Conservation (phyloP, 2,113 vertebrate genomes). For the Catharus minimus region DNA sequence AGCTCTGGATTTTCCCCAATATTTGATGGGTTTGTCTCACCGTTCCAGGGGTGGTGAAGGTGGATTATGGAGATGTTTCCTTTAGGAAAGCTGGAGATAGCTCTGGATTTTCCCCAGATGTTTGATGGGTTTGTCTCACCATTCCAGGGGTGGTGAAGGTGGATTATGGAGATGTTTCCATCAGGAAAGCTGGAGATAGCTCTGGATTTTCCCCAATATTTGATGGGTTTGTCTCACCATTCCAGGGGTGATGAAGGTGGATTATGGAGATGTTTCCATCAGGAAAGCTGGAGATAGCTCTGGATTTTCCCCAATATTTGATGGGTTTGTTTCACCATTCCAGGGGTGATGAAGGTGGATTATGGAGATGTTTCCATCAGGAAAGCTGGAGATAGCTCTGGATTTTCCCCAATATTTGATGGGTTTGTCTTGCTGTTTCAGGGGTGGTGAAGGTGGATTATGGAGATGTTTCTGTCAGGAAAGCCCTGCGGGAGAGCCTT, state of each 20-base stretch:
- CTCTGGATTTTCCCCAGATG: too few relatives aligned
- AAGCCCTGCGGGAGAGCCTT: conserved; percentile 85
- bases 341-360: too few relatives aligned
- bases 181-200: conserved; percentile 76
- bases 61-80: conserved; percentile 94
- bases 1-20: neutral
- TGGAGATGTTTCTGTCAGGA: conserved; percentile 89
- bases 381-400: too few relatives aligned
- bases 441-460: conserved; percentile 97
- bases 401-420: neutral
- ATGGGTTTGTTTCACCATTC: too few relatives aligned
- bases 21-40: conserved; percentile 4
- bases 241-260: too few relatives aligned
- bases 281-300: too few relatives aligned
- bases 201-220: too few relatives aligned
- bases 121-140: conserved; percentile 12
- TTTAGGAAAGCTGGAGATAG: too few relatives aligned
- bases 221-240: too few relatives aligned
- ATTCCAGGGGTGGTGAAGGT: conserved; percentile 92
- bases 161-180: conserved; percentile 92
- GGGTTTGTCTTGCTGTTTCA: conserved; percentile 57
- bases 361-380: too few relatives aligned
- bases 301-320: too few relatives aligned
- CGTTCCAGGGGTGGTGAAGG: conserved; percentile 89
- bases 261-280: too few relatives aligned